Conservation (phyloP, 2,888 invertebrate species). For the Girardia tigrina region DNA sequence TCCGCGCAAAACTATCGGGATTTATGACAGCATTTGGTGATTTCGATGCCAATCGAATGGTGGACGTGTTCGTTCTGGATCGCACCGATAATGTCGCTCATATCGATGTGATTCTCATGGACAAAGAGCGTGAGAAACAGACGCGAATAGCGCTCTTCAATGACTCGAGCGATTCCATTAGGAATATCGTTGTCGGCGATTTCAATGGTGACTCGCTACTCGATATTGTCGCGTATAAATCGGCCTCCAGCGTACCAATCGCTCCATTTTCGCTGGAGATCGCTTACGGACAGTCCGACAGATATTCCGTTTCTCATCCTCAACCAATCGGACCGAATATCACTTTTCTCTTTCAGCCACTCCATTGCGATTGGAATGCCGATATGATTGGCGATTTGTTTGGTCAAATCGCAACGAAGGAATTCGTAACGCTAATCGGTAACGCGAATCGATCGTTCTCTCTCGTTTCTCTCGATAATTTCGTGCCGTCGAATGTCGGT, state of each 20-base stretch:
- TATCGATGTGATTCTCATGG: conserved; percentile 16
- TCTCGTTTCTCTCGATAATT: not conserved
- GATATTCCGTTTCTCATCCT: not conserved
- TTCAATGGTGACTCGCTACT: conserved; percentile 85
- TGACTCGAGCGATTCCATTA: conserved; percentile 34
- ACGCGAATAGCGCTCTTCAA: conserved; percentile 50
- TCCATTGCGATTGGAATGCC: conserved; percentile 19
- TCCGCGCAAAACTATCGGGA: not conserved
- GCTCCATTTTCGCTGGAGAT: not conserved
- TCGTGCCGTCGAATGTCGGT: not conserved
- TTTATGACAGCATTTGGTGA: conserved; percentile 21
- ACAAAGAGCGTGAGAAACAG: not conserved
- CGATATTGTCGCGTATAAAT: conserved; percentile 62
- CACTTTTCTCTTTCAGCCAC: conserved; percentile 54
- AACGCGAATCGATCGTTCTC: not conserved
- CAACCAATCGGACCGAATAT: conserved; percentile 56
- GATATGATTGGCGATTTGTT: conserved; percentile 33
- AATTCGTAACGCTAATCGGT: not conserved
- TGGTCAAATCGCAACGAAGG: not conserved
- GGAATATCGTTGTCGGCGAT: conserved; percentile 69
- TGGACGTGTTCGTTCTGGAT: conserved; percentile 6
- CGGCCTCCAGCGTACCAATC: not conserved
- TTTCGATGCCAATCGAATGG: conserved; percentile 26
- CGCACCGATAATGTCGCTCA: not conserved
- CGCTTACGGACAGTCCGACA: conserved; percentile 41